Evolutionary conservation across 2,888 invertebrate species (phyloP).

Genomic region (Drosophila kokeensis): DNA sequence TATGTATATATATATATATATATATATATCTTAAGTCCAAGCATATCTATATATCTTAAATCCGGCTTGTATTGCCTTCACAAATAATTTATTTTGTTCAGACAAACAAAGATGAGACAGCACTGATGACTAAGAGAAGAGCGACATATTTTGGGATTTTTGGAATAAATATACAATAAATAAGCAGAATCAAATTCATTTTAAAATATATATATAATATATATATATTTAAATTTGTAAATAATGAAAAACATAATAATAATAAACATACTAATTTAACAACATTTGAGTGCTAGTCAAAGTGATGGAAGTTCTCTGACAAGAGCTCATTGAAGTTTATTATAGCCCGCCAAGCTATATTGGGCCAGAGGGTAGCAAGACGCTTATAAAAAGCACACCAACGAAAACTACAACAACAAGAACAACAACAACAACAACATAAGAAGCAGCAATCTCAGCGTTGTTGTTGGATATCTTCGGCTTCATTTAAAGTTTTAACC

Average conservation of each 20-base stretch:
- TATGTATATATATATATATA: background rate
- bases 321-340: background rate
- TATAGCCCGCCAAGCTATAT: background rate
- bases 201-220: background rate
- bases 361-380: slow-evolving; percentile 24
- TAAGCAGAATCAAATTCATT: background rate
- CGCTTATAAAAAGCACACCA: slow-evolving; percentile 14
- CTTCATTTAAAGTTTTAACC: slow-evolving; percentile 11
- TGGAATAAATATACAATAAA: background rate
- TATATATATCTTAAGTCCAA: background rate
- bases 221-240: background rate
- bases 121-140: background rate
- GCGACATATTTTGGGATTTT: background rate
- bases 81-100: background rate
- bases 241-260: background rate
- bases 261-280: no score
- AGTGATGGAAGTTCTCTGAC: background rate
- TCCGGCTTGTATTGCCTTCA: background rate
- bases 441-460: slow-evolving; percentile 24
- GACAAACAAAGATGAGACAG: background rate
- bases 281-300: background rate
- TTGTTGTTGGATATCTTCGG: slow-evolving; percentile 20
- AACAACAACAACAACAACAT: background rate
- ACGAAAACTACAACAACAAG: slow-evolving; percentile 4
- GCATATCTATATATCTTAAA: background rate